Evolutionary conservation across 2,797 vertebrate species (phyloP).

Genomic region (Chelon labrosus): DNA sequence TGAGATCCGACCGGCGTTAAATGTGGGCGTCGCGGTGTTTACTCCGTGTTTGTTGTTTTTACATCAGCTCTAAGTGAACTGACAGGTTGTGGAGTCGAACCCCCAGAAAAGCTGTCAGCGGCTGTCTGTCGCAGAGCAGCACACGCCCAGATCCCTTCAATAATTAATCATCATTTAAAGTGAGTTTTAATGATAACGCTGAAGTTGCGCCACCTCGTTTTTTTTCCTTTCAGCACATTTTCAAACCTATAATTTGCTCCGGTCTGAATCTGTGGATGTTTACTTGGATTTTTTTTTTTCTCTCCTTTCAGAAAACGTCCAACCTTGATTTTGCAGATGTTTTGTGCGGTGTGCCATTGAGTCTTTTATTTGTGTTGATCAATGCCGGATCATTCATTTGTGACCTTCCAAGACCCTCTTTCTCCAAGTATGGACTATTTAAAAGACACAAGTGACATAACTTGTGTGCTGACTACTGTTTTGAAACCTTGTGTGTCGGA

Average conservation of each 20-base stretch:
- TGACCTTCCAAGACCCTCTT: too few species aligned
- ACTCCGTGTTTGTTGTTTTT: conserved; percentile 52
- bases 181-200: too few species aligned
- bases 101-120: conserved; percentile 50
- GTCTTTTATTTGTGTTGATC: too few species aligned
- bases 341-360: too few species aligned
- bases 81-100: conserved; percentile 53
- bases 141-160: neutral
- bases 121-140: conserved; percentile 44
- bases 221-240: neutral
- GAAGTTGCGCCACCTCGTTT: neutral
- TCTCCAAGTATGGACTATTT: too few species aligned
- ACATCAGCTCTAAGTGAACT: conserved; percentile 29
- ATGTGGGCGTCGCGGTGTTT: conserved; percentile 51
- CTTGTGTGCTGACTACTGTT: too few species aligned
- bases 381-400: too few species aligned
- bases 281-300: neutral
- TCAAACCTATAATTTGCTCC: neutral
- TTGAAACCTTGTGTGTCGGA: too few species aligned
- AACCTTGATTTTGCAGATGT: too few species aligned
- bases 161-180: too few species aligned
- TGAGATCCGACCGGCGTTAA: conserved; percentile 37
- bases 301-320: too few species aligned
- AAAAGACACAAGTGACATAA: too few species aligned
- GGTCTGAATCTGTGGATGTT: neutral